A percentile compares a stretch with the other conserved stretches of the same genome.
These are phyloP conservation scores for Callimorpha dominula DNA, from an alignment of 2,888 invertebrate genomes.

Conservation along the genomic window DNA sequence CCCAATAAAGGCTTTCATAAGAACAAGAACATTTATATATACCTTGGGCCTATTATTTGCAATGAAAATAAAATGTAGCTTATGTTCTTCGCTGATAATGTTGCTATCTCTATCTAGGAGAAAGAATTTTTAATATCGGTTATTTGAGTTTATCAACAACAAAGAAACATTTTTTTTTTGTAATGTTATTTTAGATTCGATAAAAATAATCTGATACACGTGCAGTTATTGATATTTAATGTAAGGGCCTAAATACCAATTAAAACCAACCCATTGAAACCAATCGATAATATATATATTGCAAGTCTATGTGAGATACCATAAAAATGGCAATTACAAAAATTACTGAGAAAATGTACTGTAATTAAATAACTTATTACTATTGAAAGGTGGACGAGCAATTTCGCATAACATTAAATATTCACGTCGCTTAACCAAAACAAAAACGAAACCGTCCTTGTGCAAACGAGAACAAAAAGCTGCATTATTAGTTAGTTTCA, in stretches of 20 bases:
- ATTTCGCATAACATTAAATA: constrained; percentile 68
- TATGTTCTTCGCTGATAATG: no score
- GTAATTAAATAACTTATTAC: constrained; percentile 7
- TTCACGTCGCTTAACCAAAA: constrained; percentile 66
- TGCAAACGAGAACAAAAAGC: constrained; percentile 65
- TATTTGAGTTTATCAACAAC: no score
- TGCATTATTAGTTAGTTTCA: constrained; percentile 70
- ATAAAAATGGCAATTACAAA: neutral
- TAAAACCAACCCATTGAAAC: neutral
- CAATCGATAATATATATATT: neutral
- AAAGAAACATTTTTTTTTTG: no score
- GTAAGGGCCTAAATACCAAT: neutral
- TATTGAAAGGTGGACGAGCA: constrained; percentile 24
- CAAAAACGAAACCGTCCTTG: constrained; percentile 80
- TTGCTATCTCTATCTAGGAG: no score
- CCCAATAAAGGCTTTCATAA: no score
- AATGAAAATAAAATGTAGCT: no score
- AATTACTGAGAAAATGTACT: neutral
- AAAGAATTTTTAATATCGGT: no score
- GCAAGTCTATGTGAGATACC: neutral
- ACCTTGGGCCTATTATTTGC: no score
- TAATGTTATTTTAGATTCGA: neutral
- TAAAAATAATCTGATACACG: neutral
- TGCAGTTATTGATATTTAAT: neutral
- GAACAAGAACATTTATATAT: no score